Evolutionary conservation across 1,140 invertebrate genomes (phyloP).

Genomic region (Lepidotrigona ventralis): DNA sequence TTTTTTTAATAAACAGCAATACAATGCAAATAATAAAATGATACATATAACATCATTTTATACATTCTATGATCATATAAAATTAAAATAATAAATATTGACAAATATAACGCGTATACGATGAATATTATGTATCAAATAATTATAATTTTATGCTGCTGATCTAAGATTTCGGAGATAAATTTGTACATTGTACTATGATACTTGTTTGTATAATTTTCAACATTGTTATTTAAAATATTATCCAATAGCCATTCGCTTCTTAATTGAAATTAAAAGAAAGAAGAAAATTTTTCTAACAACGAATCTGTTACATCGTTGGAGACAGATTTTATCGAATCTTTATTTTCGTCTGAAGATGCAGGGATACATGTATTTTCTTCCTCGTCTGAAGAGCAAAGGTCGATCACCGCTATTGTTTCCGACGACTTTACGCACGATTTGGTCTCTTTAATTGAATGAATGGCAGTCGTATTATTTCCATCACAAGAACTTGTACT

Average conservation of each 20-base stretch:
- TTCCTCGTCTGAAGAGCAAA: slow-evolving; percentile 82
- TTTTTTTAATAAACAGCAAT: background rate
- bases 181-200: slow-evolving; percentile 45
- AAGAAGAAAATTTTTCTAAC: slow-evolving; percentile 43
- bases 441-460: slow-evolving; percentile 29
- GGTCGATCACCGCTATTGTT: slow-evolving; percentile 78
- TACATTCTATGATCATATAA: slow-evolving; percentile 15
- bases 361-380: slow-evolving; percentile 40
- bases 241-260: slow-evolving; percentile 59
- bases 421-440: slow-evolving; percentile 17
- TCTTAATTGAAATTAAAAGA: slow-evolving; percentile 53
- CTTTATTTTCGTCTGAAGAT: slow-evolving; percentile 67
- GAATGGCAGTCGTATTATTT: background rate
- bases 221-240: slow-evolving; percentile 44
- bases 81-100: slow-evolving; percentile 61
- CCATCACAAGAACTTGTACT: background rate
- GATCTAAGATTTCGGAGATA: slow-evolving; percentile 58
- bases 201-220: slow-evolving; percentile 53
- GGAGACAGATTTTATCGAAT: slow-evolving; percentile 55
- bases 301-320: slow-evolving; percentile 32
- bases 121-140: background rate
- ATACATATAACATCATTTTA: slow-evolving; percentile 1
- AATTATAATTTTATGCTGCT: slow-evolving; percentile 49
- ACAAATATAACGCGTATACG: slow-evolving; percentile 41
- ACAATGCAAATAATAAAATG: slow-evolving; percentile 6